phyloP scores from a whole-genome alignment of 2,888 invertebrate genomes.

The Calephelis perditalis region DNA sequence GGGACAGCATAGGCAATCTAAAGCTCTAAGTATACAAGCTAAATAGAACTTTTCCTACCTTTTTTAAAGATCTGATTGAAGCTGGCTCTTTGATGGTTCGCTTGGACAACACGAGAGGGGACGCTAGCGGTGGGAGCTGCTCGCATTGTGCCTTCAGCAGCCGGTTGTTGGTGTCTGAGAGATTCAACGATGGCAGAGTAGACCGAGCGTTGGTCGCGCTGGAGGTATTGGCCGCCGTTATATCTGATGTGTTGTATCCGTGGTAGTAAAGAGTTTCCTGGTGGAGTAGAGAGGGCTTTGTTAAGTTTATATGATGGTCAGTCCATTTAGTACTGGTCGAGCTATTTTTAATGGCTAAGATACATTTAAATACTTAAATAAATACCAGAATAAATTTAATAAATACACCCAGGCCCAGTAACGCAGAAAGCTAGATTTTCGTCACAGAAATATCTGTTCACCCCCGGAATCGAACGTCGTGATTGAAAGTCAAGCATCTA shows the following conservation, averaged over 20 bases:
- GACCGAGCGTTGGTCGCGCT: constrained; percentile 56
- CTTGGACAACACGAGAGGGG: constrained; percentile 58
- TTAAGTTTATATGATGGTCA: not conserved
- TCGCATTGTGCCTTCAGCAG: constrained; percentile 59
- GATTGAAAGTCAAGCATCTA: no score
- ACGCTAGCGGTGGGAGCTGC: constrained; percentile 65
- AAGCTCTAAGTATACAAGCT: no score
- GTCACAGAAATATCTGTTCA: no score
- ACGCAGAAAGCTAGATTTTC: no score
- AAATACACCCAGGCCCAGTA: no score
- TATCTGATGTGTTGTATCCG: constrained; percentile 63
- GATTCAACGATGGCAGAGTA: constrained; percentile 58
- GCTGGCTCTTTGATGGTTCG: constrained; percentile 50
- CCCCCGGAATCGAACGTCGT: no score
- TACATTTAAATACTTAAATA: no score
- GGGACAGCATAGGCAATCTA: no score
- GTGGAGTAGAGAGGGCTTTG: not conserved
- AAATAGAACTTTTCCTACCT: constrained; percentile 37
- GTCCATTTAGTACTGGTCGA: no score
- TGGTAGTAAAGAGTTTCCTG: constrained; percentile 74
- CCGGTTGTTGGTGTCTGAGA: constrained; percentile 55
- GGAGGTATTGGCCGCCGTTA: constrained; percentile 54
- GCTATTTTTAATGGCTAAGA: no score
- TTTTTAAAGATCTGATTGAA: constrained; percentile 47
- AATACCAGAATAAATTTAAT: no score